Base-by-base conservation (phyloP, 1,140 invertebrate genomes). In the Leptinotarsa texana region DNA sequence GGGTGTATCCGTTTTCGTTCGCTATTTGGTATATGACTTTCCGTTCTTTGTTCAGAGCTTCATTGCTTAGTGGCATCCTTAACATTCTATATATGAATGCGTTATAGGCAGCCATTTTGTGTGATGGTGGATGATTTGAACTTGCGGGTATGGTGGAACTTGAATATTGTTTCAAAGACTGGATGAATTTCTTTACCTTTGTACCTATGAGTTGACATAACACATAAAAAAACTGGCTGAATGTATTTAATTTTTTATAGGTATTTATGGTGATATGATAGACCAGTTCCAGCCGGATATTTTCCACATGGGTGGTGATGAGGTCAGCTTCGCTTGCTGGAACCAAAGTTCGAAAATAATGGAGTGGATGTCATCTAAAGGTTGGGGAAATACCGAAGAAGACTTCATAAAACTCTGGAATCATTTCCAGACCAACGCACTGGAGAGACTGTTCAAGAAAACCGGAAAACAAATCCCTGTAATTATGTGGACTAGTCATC, bases 231-330 rank as follows among this genome's bases (percentile, higher is more conserved):
- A 57, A 57, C 0, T 57, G 0, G 5, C 51, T 57, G 0, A n/a
- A 13, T 5, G 5, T 57, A 57, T 57, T 57, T 57, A 13, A 0
- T 57, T 57, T n/a, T 21, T 33, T 21, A 65, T 70, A 85, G 82
- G 82, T 69, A 79, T 87, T 24, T 87, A 87, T 66, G 73, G 77
- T 8, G 85, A 87, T 76, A 85, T 88, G 86, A 51, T 87, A 82
- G 87, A 89, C 5, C 82, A 88, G 51, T 94, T 94, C 80, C 75
- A 89, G 24, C 90, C 93, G 0, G 93, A 94, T 80, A 86, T 96
- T 0, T 96, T 96, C 83, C 95, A 96, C 80, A 95, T 96, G 93
- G 95, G 95, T 24, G 95, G 94, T 0, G 94, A 96, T 81, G 94
- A 96, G 82, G 93, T 90, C 1, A 86, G 88, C 74, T 81, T 89